Evolutionary conservation across 2,113 vertebrate genomes (phyloP), one percentile per base, ranked within the genome.

Genomic region (Syngnathoides biaculeatus): DNA sequence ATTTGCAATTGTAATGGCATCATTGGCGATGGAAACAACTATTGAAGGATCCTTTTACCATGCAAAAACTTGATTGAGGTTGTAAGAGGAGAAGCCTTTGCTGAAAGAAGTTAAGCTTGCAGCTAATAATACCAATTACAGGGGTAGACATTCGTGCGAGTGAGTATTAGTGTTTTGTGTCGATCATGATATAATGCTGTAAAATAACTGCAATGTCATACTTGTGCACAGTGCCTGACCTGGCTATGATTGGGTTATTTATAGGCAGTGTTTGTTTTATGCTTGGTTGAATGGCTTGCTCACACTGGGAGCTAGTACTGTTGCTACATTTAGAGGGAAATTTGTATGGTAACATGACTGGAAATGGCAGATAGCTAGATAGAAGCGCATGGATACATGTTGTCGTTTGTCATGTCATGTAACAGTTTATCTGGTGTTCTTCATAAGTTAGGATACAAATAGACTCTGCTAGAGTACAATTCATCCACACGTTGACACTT

Each of bases 221-320:
- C 42, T 64, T 53, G 57, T 38, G 57, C 74, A 63, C 68, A 67
- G 58, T 39, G 63, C 63, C 35, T 50, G 43, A 72, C 67, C 56
- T 17, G 74, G 68, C 55, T 52, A 67, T 68, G 68, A 67, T 64
- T 40, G 67, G 64, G 77, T 79, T 89, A 82, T 88, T 89, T 86
- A 76, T 89, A 84, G 86, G 71, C 30, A 47, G 45, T 56, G 73
- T 66, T 79, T 60, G 71, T 68, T 85, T 86, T 75, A 73, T 83
- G 81, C 84, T 79, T 74, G 79, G 71, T 15, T 79, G 73, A 19
- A 2, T 73, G 67, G 60, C 60, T 80, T 83, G 72, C 79, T 83
- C 77, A 75, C 73, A 74, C 40, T 11, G 47, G 30, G 38, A 68
- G 68, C 58, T 59, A 48, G 62, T 24, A 69, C 70, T 60, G 68